phyloP scores from a whole-genome alignment of 2,888 invertebrate genomes.

The Dasysyrphus albostriatus region DNA sequence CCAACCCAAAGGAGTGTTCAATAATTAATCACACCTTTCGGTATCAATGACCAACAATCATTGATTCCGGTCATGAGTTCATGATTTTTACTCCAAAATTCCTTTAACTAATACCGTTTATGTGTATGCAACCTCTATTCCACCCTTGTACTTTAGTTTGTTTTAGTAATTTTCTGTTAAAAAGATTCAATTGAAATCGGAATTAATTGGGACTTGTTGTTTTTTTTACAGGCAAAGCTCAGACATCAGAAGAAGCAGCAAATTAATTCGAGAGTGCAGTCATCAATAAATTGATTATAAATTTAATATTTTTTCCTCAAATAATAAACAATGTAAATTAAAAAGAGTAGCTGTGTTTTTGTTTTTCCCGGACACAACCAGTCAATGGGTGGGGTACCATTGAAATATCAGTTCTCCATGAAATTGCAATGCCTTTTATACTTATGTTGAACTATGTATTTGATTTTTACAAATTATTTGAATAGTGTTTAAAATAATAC shows the following conservation, averaged over 20 bases:
- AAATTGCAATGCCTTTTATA: too few species aligned
- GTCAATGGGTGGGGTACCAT: neutral
- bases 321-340: constrained; percentile 61
- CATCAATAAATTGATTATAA: constrained; percentile 36
- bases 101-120: constrained; percentile 50
- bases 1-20: constrained; percentile 36
- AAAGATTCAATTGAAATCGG: constrained; percentile 8
- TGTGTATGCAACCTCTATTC: constrained; percentile 23
- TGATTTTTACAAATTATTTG: too few species aligned
- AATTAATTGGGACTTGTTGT: constrained; percentile 35
- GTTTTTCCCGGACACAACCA: constrained; percentile 10
- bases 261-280: constrained; percentile 27
- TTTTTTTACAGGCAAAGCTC: constrained; percentile 22
- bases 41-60: constrained; percentile 1
- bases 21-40: constrained; percentile 41
- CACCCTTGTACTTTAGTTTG: neutral
- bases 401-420: too few species aligned
- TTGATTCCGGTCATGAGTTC: constrained; percentile 17
- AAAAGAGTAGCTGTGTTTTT: constrained; percentile 11
- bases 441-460: too few species aligned
- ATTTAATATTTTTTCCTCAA: constrained; percentile 48
- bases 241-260: neutral
- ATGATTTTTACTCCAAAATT: constrained; percentile 12
- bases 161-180: constrained; percentile 33
- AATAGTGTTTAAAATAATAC: too few species aligned